Conservation (phyloP, 2,888 invertebrate genomes). For the Orthosia cruda region DNA sequence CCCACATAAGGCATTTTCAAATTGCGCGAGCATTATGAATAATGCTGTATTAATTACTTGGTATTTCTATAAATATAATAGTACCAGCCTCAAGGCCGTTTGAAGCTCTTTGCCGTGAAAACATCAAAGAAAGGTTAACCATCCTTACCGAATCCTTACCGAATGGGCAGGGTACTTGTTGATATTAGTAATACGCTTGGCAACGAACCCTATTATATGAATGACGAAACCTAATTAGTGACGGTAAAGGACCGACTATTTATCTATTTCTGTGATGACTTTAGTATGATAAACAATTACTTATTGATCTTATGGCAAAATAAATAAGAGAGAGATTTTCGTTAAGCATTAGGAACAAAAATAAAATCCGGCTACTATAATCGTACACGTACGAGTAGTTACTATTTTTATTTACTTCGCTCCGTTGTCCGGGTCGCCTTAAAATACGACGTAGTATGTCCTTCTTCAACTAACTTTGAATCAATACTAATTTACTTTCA, state of each 20-base stretch:
- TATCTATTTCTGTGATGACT: background rate
- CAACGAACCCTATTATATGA: conserved; percentile 1
- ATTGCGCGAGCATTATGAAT: too few relatives aligned
- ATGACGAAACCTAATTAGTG: conserved; percentile 6
- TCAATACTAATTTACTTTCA: conserved; percentile 21
- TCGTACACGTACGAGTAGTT: conserved; percentile 15
- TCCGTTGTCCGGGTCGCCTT: background rate
- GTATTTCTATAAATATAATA: too few relatives aligned
- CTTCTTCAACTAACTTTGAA: conserved; percentile 1
- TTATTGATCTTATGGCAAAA: background rate
- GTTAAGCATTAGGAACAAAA: conserved; percentile 8
- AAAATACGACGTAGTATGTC: conserved; percentile 22
- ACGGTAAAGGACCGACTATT: background rate
- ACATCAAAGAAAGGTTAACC: conserved; percentile 7
- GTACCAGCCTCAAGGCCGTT: background rate
- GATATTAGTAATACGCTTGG: conserved; percentile 22
- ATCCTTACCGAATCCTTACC: background rate
- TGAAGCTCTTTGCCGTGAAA: background rate
- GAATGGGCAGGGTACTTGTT: conserved; percentile 31
- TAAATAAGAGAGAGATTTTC: background rate
- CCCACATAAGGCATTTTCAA: too few relatives aligned
- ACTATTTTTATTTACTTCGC: conserved; percentile 3
- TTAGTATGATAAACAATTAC: background rate
- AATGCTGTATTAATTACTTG: too few relatives aligned
- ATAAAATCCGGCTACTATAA: conserved; percentile 4